phyloP scores from a whole-genome alignment of 2,113 vertebrate genomes.

The Vicugna pacos region DNA sequence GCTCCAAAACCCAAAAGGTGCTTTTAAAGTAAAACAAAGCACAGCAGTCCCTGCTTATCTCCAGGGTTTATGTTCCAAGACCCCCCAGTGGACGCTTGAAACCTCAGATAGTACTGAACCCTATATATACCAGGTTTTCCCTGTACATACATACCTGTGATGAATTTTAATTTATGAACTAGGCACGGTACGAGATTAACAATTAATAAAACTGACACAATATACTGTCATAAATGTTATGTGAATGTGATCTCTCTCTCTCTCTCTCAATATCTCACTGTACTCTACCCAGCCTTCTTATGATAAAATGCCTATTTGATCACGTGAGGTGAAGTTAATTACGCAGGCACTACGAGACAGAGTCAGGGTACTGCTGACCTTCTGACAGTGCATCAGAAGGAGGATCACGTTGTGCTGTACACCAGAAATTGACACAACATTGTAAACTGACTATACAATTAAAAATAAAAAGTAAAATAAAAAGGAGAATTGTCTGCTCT shows the following conservation, averaged over 20 bases:
- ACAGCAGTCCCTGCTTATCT: not conserved
- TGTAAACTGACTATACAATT: too few relatives aligned
- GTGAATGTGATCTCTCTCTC: not conserved
- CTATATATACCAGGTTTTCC: not conserved
- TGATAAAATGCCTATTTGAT: not conserved
- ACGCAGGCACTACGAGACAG: fast-evolving
- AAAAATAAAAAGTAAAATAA: too few relatives aligned
- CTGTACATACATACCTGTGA: not conserved
- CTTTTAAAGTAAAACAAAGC: conserved; percentile 18
- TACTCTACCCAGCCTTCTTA: not conserved
- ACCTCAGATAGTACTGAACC: not conserved
- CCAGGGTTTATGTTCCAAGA: not conserved
- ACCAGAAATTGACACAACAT: too few relatives aligned
- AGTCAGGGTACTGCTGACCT: not conserved
- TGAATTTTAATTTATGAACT: not conserved
- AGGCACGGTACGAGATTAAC: not conserved
- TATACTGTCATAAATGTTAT: not conserved
- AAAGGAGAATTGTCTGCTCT: not conserved
- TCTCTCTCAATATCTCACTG: not conserved
- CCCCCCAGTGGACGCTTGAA: not conserved
- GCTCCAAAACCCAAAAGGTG: not conserved
- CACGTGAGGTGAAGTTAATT: not conserved
- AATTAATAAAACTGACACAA: not conserved
- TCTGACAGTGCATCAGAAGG: not conserved
- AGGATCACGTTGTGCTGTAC: too few relatives aligned